Evolutionary conservation across 2,888 invertebrate genomes (phyloP), one percentile per base, ranked within the genome.

Genomic region (Harpalus rufipes): DNA sequence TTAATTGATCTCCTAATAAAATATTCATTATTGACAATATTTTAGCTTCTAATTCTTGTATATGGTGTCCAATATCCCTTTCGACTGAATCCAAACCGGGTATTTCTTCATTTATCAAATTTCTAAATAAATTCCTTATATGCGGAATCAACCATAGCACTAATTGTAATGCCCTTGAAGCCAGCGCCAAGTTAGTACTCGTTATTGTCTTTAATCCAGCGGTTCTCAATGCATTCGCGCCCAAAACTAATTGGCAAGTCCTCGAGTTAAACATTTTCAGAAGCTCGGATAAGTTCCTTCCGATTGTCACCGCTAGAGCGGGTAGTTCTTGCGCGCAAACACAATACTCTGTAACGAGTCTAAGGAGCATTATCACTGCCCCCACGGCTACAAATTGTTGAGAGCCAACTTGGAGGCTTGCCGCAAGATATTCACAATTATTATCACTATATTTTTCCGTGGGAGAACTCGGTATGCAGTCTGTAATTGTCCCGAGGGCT

Each of bases 161-260:
- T 25, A 97, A 93, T 89, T 97, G 96, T 44, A 97, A 91, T 41
- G 97, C 96, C 87, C 97, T 93, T 12, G 96, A 96, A 0, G 97
- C 96, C 87, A 97, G 91, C 8, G 97, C 98, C 88, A 99, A 92
- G 92, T 99, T 98, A 51, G 97, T 96, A 88, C 97, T 98, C 4
- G 98, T 98, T 87, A 98, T 98, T 32, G 97, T 98, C 91, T 97
- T 97, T 81, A 97, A 92, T 5, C 99, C 99, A 56, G 98, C 98
- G 86, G 97, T 95, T 89, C 97, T 96, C 89, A 99, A 94, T 6
- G 99, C 99, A 63, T 99, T 99, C 59, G 99, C 99, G 63, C 99
- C 99, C 83, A 99, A 93, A 82, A 99, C 97, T 87, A 99, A 93
- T 90, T 99, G 98, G 91, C 97, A 98, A 88, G 96, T 96, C 85